phyloP scores from a whole-genome alignment of 2,113 vertebrate genomes.

The Ondatra zibethicus region DNA sequence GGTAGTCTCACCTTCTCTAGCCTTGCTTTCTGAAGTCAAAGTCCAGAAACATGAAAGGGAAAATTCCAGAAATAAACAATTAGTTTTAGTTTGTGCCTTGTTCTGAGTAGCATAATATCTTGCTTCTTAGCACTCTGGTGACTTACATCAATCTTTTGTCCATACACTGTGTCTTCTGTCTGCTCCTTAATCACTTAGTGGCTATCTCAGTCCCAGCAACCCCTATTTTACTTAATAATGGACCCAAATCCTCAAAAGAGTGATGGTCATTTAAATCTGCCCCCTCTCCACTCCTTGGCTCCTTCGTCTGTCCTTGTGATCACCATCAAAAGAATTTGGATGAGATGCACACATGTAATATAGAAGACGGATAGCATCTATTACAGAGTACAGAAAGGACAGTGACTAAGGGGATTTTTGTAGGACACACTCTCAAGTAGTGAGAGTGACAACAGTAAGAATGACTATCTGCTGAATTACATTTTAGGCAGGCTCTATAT shows the following conservation, averaged over 20 bases:
- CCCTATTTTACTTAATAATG: neutral
- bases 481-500: neutral
- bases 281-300: neutral
- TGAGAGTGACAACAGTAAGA: neutral
- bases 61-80: neutral
- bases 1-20: neutral
- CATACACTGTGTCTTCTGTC: neutral
- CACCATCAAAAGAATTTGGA: neutral
- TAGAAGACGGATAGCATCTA: neutral
- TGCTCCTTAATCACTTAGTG: neutral
- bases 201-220: neutral
- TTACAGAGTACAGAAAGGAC: neutral
- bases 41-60: neutral
- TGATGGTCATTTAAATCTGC: neutral
- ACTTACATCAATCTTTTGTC: neutral
- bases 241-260: neutral
- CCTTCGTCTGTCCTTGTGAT: neutral
- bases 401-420: neutral
- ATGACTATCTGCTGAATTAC: neutral
- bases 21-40: neutral
- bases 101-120: slow-evolving; percentile 14
- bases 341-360: neutral
- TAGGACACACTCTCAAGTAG: neutral
- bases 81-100: neutral
- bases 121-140: neutral